Evolutionary conservation across 2,797 vertebrate genomes (phyloP).

Genomic region (Fistularia commersonii): DNA sequence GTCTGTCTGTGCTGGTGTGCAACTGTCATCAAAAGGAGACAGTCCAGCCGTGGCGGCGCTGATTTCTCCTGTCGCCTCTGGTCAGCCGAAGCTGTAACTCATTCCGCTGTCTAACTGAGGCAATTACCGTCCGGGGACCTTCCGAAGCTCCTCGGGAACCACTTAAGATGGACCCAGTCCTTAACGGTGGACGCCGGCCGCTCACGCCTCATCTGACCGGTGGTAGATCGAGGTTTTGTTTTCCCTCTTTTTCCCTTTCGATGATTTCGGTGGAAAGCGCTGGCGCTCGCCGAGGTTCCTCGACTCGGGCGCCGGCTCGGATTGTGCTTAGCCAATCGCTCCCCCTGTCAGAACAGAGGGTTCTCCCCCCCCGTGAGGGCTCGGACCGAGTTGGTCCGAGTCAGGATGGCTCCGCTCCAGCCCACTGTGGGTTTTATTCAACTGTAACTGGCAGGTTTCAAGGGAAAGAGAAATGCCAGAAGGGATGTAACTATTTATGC

Average conservation of each 20-base stretch:
- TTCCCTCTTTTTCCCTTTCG: not conserved
- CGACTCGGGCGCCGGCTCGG: not conserved
- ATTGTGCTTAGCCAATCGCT: not conserved
- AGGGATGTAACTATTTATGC: no score
- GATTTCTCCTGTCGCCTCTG: slow-evolving; percentile 34
- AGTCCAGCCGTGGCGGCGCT: slow-evolving; percentile 24
- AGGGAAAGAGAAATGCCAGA: no score
- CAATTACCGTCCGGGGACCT: slow-evolving; percentile 46
- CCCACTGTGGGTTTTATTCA: no score
- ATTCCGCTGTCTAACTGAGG: slow-evolving; percentile 45
- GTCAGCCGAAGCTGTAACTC: slow-evolving; percentile 42
- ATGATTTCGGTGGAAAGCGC: not conserved
- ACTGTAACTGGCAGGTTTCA: no score
- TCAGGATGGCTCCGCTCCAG: no score
- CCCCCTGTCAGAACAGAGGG: no score
- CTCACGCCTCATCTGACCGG: slow-evolving; percentile 2
- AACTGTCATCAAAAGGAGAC: slow-evolving; percentile 39
- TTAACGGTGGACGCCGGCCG: slow-evolving; percentile 18
- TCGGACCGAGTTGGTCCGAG: no score
- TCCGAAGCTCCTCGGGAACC: slow-evolving; percentile 25
- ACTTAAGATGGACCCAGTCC: slow-evolving; percentile 48
- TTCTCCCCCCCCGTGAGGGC: no score
- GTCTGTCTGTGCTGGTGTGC: slow-evolving; percentile 6
- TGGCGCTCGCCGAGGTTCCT: not conserved
- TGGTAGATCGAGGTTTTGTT: slow-evolving; percentile 9